Conservation (phyloP, 2,113 vertebrate species). For the Morone saxatilis region DNA sequence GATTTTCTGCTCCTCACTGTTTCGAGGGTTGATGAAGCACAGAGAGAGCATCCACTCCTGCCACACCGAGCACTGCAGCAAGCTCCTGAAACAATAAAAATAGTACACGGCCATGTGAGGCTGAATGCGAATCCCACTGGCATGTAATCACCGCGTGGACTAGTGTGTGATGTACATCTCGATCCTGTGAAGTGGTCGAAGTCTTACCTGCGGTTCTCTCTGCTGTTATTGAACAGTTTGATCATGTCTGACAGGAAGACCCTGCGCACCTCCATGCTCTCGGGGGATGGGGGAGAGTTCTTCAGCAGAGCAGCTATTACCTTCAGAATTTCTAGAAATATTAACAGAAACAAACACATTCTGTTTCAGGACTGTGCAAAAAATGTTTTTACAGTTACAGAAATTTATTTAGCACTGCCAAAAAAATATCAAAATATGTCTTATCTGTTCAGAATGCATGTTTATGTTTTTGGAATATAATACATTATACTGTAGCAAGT, state of each 20-base stretch:
- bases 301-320: conserved; percentile 94
- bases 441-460: background rate
- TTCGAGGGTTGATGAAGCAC: conserved; percentile 93
- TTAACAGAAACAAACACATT: conserved; percentile 24
- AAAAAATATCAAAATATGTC: conserved; percentile 17
- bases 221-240: conserved; percentile 98
- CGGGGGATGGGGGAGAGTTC: conserved; percentile 88
- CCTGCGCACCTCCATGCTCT: conserved; percentile 93
- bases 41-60: conserved; percentile 99
- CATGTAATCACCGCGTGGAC: background rate
- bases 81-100: conserved; percentile 86
- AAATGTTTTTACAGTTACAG: background rate
- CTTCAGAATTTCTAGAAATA: conserved; percentile 92
- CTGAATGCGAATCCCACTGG: conserved; percentile 9
- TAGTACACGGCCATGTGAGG: background rate
- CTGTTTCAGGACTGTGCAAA: conserved; percentile 2
- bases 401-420: background rate
- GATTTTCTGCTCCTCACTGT: conserved; percentile 96
- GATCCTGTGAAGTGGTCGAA: background rate
- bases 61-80: conserved; percentile 99
- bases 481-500: background rate
- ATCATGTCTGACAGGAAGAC: conserved; percentile 99
- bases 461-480: conserved; percentile 17
- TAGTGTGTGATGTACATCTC: background rate
- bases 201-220: conserved; percentile 96